Evolutionary conservation across 2,888 invertebrate genomes (phyloP).

Genomic region (Microctonus hyperodae): DNA sequence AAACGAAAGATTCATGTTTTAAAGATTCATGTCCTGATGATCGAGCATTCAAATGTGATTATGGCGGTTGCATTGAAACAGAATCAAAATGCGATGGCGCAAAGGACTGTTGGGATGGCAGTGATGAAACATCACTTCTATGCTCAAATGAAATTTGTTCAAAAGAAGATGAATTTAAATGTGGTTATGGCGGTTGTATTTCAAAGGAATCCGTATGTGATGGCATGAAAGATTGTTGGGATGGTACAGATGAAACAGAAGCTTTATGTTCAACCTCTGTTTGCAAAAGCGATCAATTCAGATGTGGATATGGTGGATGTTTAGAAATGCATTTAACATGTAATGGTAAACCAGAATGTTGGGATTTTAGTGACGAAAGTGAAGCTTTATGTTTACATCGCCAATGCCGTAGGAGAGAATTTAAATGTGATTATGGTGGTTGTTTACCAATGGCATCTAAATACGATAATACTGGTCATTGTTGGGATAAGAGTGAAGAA

Average conservation of each 20-base stretch:
- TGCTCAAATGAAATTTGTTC: no score
- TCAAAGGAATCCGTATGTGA: not conserved
- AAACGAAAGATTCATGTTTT: not conserved
- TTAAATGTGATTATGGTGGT: not conserved
- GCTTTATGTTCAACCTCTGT: not conserved
- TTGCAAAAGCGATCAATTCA: not conserved
- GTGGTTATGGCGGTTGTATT: not conserved
- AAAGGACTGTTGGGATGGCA: no score
- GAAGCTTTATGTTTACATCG: not conserved
- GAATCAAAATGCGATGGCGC: no score
- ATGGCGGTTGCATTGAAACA: no score
- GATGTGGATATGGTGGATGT: not conserved
- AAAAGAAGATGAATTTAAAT: not conserved
- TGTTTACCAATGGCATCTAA: not conserved
- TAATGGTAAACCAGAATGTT: not conserved
- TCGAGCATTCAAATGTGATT: no score
- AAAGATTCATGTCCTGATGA: not conserved
- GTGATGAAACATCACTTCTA: no score
- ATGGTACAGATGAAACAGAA: not conserved
- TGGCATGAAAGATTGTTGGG: not conserved
- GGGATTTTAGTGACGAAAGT: not conserved
- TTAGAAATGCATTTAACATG: not conserved
- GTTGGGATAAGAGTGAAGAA: not conserved
- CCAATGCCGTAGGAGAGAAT: not conserved
- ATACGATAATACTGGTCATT: not conserved